A percentile compares a stretch with the other conserved stretches of the same genome.
Evolutionary conservation across 1,140 invertebrate species (phyloP).

Genomic region (Heliconius eleuchia): DNA sequence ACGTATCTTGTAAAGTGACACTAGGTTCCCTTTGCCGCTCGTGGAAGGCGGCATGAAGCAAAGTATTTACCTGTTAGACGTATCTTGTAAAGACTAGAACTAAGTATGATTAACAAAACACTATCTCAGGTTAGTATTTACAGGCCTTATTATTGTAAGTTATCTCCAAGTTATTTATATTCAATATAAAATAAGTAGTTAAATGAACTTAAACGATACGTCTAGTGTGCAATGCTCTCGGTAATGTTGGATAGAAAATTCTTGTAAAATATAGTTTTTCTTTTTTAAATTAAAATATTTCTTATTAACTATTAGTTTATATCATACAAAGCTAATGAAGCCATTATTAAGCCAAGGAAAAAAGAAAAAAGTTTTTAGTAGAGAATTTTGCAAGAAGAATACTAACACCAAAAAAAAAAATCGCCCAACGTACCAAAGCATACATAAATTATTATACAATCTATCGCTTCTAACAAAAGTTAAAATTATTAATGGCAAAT

Average conservation of each 20-base stretch:
- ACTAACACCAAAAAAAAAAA: no score
- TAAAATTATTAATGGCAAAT: neutral
- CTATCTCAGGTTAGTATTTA: constrained; percentile 18
- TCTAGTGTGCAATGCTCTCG: constrained; percentile 43
- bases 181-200: constrained; percentile 42
- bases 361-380: no score
- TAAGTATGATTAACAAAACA: constrained; percentile 14
- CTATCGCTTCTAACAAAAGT: neutral
- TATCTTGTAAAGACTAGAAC: neutral
- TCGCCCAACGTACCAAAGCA: no score
- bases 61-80: neutral
- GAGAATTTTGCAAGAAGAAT: no score
- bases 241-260: constrained; percentile 29
- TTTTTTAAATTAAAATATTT: neutral
- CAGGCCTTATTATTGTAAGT: constrained; percentile 33
- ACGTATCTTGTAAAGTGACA: neutral
- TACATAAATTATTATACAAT: no score
- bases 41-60: neutral
- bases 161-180: constrained; percentile 41
- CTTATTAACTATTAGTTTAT: no score
- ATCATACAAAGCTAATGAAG: no score
- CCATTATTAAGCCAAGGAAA: no score
- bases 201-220: constrained; percentile 43
- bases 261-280: neutral
- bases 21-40: no score